A percentile compares a stretch with the other conserved stretches of the same genome.
Evolutionary conservation across 2,797 vertebrate species (phyloP).

Genomic region (Bovichtus variegatus): DNA sequence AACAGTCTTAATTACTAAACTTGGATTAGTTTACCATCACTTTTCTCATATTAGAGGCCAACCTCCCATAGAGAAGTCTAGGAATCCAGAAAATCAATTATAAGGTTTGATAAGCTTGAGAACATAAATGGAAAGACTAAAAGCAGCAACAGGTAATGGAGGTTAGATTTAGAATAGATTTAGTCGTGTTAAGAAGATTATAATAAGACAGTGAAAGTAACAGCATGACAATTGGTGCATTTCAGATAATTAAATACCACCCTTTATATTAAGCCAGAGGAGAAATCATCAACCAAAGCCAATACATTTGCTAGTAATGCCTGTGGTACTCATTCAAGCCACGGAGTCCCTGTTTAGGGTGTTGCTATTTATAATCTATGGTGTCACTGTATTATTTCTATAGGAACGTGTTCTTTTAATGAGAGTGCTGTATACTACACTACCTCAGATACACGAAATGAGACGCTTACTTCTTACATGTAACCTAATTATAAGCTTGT

Average conservation of each 20-base stretch:
- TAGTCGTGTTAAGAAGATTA: neutral
- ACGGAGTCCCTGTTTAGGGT: conserved; percentile 46
- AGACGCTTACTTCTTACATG: neutral
- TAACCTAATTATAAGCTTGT: conserved; percentile 13
- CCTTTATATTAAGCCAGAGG: neutral
- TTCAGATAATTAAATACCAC: conserved; percentile 13
- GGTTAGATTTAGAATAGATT: conserved; percentile 18
- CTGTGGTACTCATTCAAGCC: neutral
- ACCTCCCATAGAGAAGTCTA: neutral
- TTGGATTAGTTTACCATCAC: conserved; percentile 10
- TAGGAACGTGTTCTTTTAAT: neutral
- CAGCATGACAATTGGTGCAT: neutral
- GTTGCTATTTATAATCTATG: conserved; percentile 55
- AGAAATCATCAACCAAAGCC: neutral
- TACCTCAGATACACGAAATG: neutral
- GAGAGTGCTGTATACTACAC: neutral
- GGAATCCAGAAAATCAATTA: conserved; percentile 24
- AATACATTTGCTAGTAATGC: conserved; percentile 6
- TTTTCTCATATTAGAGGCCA: neutral
- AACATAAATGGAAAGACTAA: conserved; percentile 16
- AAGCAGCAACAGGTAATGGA: conserved; percentile 31
- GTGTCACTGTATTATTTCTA: conserved; percentile 19
- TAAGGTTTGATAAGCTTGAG: neutral
- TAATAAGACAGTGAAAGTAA: neutral
- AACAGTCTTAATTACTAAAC: conserved; percentile 9